Base-by-base conservation (phyloP, 1,140 invertebrate species). In the Scaptodrosophila lebanonensis region DNA sequence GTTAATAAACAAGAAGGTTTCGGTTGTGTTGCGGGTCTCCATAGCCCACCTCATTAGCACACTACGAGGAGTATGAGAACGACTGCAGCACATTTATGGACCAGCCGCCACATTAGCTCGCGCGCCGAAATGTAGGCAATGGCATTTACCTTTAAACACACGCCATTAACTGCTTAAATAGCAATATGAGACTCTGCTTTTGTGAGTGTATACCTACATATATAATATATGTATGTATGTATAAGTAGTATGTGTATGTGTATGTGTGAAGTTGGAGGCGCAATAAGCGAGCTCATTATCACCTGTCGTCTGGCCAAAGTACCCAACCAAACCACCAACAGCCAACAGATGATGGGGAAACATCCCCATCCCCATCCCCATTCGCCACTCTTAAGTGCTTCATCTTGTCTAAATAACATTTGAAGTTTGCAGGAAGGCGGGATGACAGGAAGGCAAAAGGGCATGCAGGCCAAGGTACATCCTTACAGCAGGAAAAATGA, bases 341-440 rank as follows among this genome's bases (percentile, higher is more conserved):
- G 66, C 67, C 67, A 62, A 67, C 64, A 67, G 66, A 72, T 49
- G 50, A 44, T 17, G 15, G 8, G 42, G 17, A 4, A 13, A 27
- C 15, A 11, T 12, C 8, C 44, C 35, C 16, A 22, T n/a, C 17
- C 17, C 13, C 29, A 13, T 20, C 42, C 47, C 61, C 12, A 49
- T 25, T 29, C 60, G 32, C 27, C 66, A 66, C 58, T 68, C 66
- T 71, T 77, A 77, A 77, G 73, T 77, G 73, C 73, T 77, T 77
- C 73, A 77, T 77, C 73, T 79, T 77, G 73, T 77, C 73, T 77
- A 64, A 73, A 77, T 77, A 77, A 77, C 64, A 77, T 77, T 77
- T 63, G 60, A 54, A 67, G 50, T 8, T 27, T 6, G 9, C 66
- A 70, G 61, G 56, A 16, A 43, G 64, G 49, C 50, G 48, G 69